These are phyloP conservation scores for Nothocercus julius DNA, from an alignment of 2,113 vertebrate species.

Conservation along the genomic window DNA sequence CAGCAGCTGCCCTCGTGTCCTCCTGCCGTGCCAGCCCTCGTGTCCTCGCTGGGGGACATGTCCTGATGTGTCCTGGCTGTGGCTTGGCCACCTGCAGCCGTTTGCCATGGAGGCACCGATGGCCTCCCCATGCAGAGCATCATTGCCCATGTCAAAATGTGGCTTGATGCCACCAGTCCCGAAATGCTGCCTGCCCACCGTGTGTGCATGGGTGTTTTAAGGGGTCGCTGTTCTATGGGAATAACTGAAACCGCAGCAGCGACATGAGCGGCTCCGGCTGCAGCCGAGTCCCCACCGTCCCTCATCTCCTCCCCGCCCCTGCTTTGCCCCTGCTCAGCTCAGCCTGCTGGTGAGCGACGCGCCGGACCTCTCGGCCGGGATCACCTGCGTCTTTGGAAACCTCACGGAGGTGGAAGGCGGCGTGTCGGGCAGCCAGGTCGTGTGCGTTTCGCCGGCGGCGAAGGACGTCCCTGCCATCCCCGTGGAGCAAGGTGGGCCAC, in stretches of 20 bases:
- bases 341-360: constrained; percentile 91
- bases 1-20: neutral
- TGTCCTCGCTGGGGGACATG: too few species aligned
- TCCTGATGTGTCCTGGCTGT: too few species aligned
- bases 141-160: too few species aligned
- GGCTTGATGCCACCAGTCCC: too few species aligned
- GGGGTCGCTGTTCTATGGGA: neutral
- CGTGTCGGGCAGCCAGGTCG: constrained; percentile 89
- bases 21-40: too few species aligned
- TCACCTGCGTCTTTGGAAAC: constrained; percentile 95
- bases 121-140: too few species aligned
- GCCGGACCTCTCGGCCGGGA: constrained; percentile 89
- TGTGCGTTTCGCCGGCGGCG: constrained; percentile 89
- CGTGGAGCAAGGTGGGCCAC: constrained; percentile 87
- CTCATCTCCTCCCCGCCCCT: neutral
- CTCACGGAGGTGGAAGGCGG: constrained; percentile 91
- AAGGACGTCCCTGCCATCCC: constrained; percentile 93
- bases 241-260: fast-evolving
- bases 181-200: too few species aligned
- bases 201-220: fast-evolving
- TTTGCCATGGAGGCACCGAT: too few species aligned
- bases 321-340: constrained; percentile 79
- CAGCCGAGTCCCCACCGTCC: neutral
- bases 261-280: neutral
- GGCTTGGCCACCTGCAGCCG: too few species aligned